These are phyloP conservation scores for Tapera naevia DNA, from an alignment of 2,797 vertebrate species.

Conservation along the genomic window DNA sequence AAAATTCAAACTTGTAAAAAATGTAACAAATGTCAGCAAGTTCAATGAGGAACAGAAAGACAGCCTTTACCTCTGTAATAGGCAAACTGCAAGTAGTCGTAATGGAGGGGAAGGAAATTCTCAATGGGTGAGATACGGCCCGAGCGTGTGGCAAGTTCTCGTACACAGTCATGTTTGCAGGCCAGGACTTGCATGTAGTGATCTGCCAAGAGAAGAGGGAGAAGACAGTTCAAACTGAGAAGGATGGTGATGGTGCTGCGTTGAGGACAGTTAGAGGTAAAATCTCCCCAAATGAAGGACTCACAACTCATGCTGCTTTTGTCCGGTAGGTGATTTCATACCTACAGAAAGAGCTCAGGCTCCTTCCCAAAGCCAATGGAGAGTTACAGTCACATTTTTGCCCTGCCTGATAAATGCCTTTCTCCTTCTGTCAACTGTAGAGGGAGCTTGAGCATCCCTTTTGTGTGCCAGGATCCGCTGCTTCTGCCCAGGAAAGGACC, in stretches of 20 bases:
- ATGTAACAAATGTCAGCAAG: neutral
- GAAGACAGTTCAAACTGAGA: neutral
- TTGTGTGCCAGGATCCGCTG: neutral
- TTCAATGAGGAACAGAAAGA: fast-evolving
- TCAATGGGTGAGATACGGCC: slow-evolving; percentile 93
- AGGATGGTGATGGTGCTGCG: neutral
- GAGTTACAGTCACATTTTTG: neutral
- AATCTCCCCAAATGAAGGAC: neutral
- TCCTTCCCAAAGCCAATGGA: neutral
- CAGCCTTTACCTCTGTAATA: slow-evolving; percentile 87
- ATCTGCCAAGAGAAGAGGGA: slow-evolving; percentile 78
- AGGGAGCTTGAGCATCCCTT: slow-evolving; percentile 49
- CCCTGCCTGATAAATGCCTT: neutral
- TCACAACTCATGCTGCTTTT: neutral
- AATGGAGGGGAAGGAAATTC: slow-evolving; percentile 95
- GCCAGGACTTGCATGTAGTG: slow-evolving; percentile 93
- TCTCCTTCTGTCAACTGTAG: slow-evolving; percentile 13
- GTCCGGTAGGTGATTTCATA: fast-evolving
- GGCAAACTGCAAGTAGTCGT: slow-evolving; percentile 95
- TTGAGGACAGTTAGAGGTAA: neutral
- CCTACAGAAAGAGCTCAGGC: neutral
- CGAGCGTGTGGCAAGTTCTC: slow-evolving; percentile 91
- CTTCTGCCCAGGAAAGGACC: neutral
- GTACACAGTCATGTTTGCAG: slow-evolving; percentile 92
- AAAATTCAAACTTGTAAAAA: neutral